A percentile compares a stretch with the other conserved stretches of the same genome.
phyloP scores from a whole-genome alignment of 1,140 invertebrate genomes.

The Papilio machaon region DNA sequence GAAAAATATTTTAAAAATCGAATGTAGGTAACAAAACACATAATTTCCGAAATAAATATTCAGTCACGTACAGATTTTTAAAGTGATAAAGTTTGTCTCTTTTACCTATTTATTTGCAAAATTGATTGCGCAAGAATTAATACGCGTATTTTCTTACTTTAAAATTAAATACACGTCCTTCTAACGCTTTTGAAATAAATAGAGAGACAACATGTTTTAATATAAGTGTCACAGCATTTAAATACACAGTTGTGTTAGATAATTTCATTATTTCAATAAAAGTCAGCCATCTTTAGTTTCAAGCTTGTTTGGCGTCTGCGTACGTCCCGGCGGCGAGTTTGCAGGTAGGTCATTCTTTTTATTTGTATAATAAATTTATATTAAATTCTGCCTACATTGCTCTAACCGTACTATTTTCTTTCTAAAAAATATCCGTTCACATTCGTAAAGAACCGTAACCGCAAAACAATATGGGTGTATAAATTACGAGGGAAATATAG shows the following conservation, averaged over 20 bases:
- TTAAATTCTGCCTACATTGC: constrained; percentile 14
- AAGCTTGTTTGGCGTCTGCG: background rate
- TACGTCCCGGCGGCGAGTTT: background rate
- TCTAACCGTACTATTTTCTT: constrained; percentile 3
- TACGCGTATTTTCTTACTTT: no score
- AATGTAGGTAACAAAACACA: no score
- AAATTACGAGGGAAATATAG: background rate
- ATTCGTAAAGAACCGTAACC: constrained; percentile 24
- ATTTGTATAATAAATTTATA: constrained; percentile 35
- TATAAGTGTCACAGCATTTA: no score
- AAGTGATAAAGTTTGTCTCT: no score
- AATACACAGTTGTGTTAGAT: background rate
- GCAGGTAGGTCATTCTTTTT: constrained; percentile 35
- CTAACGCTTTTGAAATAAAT: no score
- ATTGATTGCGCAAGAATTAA: no score
- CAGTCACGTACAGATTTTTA: no score
- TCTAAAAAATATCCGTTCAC: constrained; percentile 20
- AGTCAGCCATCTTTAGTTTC: constrained; percentile 14
- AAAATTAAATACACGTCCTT: no score
- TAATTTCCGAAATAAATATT: no score
- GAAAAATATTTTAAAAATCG: no score
- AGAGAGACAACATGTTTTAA: no score
- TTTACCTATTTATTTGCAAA: no score
- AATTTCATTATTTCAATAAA: background rate
- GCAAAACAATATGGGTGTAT: background rate